These are phyloP conservation scores for Shargacucullia verbasci DNA, from an alignment of 2,888 invertebrate genomes.

Conservation along the genomic window DNA sequence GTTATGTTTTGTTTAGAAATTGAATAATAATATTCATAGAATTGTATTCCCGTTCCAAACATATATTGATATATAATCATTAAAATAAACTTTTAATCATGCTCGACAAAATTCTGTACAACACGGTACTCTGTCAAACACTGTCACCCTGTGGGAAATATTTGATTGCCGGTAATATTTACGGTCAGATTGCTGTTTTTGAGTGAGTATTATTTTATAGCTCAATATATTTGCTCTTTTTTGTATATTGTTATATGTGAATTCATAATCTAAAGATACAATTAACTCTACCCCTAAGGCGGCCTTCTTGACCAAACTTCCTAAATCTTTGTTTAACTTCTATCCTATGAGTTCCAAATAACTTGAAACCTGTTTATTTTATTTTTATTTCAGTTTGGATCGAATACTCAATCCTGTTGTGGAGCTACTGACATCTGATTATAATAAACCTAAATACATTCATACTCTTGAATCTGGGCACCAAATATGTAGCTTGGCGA, in stretches of 20 bases:
- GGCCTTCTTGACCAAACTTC: no score
- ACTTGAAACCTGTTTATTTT: neutral
- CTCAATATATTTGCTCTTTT: no score
- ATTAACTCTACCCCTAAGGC: no score
- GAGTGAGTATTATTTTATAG: slow-evolving; percentile 89
- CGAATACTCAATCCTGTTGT: slow-evolving; percentile 90
- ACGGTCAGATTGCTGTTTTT: slow-evolving; percentile 94
- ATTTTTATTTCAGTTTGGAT: slow-evolving; percentile 86
- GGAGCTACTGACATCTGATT: slow-evolving; percentile 87
- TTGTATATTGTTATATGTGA: no score
- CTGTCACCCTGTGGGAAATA: slow-evolving; percentile 95
- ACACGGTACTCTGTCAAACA: slow-evolving; percentile 94
- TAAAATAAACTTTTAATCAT: slow-evolving; percentile 57
- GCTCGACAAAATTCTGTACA: slow-evolving; percentile 91
- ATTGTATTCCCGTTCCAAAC: no score
- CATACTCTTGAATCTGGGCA: slow-evolving; percentile 89
- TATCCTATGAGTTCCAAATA: no score
- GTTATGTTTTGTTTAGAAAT: slow-evolving; percentile 48
- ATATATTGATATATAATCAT: no score
- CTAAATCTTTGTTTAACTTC: no score
- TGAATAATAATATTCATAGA: no score
- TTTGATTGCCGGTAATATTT: slow-evolving; percentile 94
- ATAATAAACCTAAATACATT: slow-evolving; percentile 89
- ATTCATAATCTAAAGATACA: no score
- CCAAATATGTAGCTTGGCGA: slow-evolving; percentile 91